A percentile compares a stretch with the other conserved stretches of the same genome.
phyloP scores from a whole-genome alignment of 2,888 invertebrate species.

The Stenoptilia bipunctidactyla region DNA sequence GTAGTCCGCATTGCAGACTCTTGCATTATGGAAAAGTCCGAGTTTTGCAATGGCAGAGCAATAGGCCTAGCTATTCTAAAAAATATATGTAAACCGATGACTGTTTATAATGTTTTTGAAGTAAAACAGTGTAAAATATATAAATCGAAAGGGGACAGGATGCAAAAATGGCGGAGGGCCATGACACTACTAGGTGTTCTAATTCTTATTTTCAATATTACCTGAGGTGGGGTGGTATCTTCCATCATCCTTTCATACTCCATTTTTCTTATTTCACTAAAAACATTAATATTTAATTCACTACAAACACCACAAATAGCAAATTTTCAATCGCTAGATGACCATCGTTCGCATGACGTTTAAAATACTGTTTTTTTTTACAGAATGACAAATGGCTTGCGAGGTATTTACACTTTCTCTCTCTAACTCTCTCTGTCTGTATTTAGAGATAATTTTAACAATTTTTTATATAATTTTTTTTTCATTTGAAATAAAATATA shows the following conservation, averaged over 20 bases:
- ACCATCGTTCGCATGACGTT: constrained; percentile 62
- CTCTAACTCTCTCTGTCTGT: no score
- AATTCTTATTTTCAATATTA: constrained; percentile 38
- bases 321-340: constrained; percentile 50
- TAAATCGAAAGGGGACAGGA: constrained; percentile 22
- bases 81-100: no score
- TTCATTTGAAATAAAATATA: no score
- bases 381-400: background rate
- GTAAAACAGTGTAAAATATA: no score
- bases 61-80: no score
- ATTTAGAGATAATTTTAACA: no score
- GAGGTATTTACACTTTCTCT: no score
- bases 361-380: constrained; percentile 32
- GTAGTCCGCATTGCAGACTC: background rate
- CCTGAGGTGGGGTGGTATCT: constrained; percentile 71
- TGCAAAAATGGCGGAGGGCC: constrained; percentile 62
- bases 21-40: background rate
- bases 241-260: constrained; percentile 93
- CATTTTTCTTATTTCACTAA: constrained; percentile 84
- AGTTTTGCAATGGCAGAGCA: no score
- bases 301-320: constrained; percentile 46
- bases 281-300: constrained; percentile 56
- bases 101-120: no score
- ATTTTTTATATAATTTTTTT: no score
- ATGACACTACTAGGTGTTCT: constrained; percentile 54